Conservation (phyloP, 2,888 invertebrate species). For the Pammene aurita region DNA sequence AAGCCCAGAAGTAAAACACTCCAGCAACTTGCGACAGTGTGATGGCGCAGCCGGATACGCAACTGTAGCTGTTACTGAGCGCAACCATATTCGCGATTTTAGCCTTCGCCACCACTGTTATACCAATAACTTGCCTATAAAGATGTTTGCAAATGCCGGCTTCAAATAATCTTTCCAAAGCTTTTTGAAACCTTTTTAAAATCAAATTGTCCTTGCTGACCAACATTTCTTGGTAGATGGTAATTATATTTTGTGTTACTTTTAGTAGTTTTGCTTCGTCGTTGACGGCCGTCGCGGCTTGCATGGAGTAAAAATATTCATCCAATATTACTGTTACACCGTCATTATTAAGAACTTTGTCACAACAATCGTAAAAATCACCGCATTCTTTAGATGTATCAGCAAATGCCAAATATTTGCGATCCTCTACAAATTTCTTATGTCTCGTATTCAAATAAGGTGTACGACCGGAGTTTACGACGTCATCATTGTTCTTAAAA, state of each 20-base stretch:
- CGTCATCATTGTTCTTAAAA: constrained; percentile 57
- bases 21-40: constrained; percentile 60
- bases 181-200: constrained; percentile 50
- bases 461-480: constrained; percentile 58
- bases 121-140: constrained; percentile 63
- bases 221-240: constrained; percentile 68
- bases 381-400: constrained; percentile 57
- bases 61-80: constrained; percentile 63
- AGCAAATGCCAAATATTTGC: constrained; percentile 55
- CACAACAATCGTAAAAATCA: constrained; percentile 56
- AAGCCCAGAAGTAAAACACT: constrained; percentile 60
- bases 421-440: constrained; percentile 61
- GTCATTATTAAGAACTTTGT: constrained; percentile 51
- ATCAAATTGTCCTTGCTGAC: constrained; percentile 58
- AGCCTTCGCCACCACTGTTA: constrained; percentile 57
- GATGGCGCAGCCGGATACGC: constrained; percentile 64
- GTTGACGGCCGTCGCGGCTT: constrained; percentile 59
- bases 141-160: constrained; percentile 65
- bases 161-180: constrained; percentile 60
- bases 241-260: constrained; percentile 58
- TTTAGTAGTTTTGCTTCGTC: constrained; percentile 63
- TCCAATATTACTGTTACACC: constrained; percentile 62
- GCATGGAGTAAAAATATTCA: constrained; percentile 55
- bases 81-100: constrained; percentile 56
- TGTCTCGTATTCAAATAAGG: constrained; percentile 52